phyloP scores from a whole-genome alignment of 2,113 vertebrate genomes.

The Chrysochloris asiatica region DNA sequence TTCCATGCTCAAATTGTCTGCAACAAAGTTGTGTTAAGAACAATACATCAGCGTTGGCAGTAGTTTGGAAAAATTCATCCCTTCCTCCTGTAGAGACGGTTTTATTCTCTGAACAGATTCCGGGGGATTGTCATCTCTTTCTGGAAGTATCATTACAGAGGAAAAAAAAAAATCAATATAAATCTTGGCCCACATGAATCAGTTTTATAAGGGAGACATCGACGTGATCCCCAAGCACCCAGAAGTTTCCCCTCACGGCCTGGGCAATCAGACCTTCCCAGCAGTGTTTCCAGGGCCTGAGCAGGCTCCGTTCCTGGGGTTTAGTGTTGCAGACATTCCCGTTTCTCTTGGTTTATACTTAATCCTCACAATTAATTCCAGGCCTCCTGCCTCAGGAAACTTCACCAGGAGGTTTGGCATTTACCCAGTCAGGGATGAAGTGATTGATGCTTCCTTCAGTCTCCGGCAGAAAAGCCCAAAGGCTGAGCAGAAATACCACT shows the following conservation, averaged over 20 bases:
- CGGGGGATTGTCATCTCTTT: constrained; percentile 64
- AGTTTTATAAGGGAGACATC: constrained; percentile 45
- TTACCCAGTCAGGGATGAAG: constrained; percentile 42
- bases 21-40: neutral
- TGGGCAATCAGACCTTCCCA: neutral
- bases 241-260: neutral
- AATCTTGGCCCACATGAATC: constrained; percentile 27
- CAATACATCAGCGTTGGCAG: neutral
- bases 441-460: constrained; percentile 68
- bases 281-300: neutral
- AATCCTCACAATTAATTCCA: constrained; percentile 51
- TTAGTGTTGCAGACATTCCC: neutral
- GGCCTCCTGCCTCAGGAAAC: constrained; percentile 17
- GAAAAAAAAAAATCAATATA: constrained; percentile 55
- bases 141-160: constrained; percentile 58
- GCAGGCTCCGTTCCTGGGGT: neutral
- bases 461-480: constrained; percentile 52
- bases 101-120: constrained; percentile 22
- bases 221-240: neutral
- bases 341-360: constrained; percentile 43
- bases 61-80: neutral
- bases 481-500: constrained; percentile 48
- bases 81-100: neutral
- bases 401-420: constrained; percentile 38
- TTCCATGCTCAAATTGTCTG: neutral